Conservation (phyloP, 2,888 invertebrate species). For the Conus canariensis region DNA sequence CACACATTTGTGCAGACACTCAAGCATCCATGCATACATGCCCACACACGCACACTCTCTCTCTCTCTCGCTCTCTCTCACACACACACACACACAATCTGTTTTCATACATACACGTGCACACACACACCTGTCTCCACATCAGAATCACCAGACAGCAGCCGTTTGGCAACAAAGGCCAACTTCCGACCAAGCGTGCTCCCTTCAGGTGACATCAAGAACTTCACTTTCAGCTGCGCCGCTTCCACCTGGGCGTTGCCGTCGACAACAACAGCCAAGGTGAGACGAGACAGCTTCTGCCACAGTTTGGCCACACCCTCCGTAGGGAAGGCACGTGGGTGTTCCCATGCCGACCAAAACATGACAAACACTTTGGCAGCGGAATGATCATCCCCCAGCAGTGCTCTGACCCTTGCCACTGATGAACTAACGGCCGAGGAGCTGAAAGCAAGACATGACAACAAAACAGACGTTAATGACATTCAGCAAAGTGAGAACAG, state of each 20-base stretch:
- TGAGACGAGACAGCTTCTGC: conserved; percentile 44
- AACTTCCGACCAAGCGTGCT: neutral
- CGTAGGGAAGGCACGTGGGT: conserved; percentile 62
- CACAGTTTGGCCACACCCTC: conserved; percentile 53
- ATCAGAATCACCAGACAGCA: conserved; percentile 29
- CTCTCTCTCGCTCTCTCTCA: neutral
- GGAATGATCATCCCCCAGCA: conserved; percentile 60
- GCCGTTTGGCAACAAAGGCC: neutral
- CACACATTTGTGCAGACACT: neutral
- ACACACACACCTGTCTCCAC: conserved; percentile 31
- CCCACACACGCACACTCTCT: neutral
- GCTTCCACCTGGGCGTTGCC: conserved; percentile 46
- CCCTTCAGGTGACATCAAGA: conserved; percentile 44
- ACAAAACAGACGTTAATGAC: too few species aligned
- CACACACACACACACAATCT: neutral
- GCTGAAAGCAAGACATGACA: conserved; percentile 15
- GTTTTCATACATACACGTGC: neutral
- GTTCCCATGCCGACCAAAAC: conserved; percentile 63
- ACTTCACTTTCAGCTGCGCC: conserved; percentile 53
- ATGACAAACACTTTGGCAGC: conserved; percentile 59
- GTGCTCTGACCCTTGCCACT: conserved; percentile 50
- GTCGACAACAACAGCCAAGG: conserved; percentile 49
- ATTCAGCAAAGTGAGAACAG: too few species aligned
- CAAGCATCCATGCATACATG: neutral
- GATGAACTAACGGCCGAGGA: neutral